Evolutionary conservation across 1,140 invertebrate species (phyloP), one percentile per base, ranked within the genome.

Genomic region (Holotrichia oblita): DNA sequence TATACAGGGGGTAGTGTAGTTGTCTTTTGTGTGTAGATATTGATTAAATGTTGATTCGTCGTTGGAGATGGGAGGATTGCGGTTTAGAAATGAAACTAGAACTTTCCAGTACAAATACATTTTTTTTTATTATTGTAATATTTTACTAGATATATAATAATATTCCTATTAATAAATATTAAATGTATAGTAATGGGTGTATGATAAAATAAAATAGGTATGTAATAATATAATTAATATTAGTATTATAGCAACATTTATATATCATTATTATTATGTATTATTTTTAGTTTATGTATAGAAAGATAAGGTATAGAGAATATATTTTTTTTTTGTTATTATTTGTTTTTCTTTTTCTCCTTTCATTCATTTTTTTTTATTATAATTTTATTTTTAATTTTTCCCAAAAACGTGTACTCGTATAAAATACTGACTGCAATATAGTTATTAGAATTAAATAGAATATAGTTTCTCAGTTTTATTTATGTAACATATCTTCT

Each of bases 231-330:
- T 27, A 27, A 69, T 69, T 69, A 69, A 69, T 69, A 69, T 14
- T 83, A 85, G 86, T 86, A 82, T 83, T 85, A 85, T 86, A 87
- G 85, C 86, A 86, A 87, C 85, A 87, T 87, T 86, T 82, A 86
- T 85, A 85, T 85, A 85, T 34, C 27, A 34, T 34, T 34, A 83
- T 83, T 85, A 83, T 83, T 85, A 84, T 85, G 81, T 69, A 69
- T 69, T 69, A 69, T 69, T 69, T 69, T 69, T 69, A 69, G 61
- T 69, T 84, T 85, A 86, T 84, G 84, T 86, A 34, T 34, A 86
- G 85, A 86, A 86, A 86, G 85, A 85, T 86, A 85, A 34, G 85
- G 82, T 85, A 85, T 83, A 84, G 83, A 86, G 84, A 85, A 86
- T 85, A 85, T 84, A 80, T n/a, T 83, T 69, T 24, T n/a, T n/a